phyloP scores from a whole-genome alignment of 2,888 invertebrate genomes.

The Mongoloraphidia duomilia region DNA sequence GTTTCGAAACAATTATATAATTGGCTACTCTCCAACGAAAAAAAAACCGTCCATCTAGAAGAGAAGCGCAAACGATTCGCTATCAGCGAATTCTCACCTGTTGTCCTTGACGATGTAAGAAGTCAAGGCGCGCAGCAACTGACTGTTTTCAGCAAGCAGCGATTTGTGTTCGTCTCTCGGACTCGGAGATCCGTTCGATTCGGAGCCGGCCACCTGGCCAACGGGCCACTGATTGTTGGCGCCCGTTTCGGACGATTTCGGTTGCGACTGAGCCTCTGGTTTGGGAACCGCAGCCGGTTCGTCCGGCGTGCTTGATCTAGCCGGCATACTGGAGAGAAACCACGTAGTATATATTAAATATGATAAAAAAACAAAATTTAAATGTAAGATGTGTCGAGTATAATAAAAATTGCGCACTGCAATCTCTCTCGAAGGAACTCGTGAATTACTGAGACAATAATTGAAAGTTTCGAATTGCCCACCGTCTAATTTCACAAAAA shows the following conservation, averaged over 20 bases:
- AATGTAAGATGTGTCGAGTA: too few relatives aligned
- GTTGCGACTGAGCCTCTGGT: slow-evolving; percentile 22
- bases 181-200: slow-evolving; percentile 22
- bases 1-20: too few relatives aligned
- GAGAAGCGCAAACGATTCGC: too few relatives aligned
- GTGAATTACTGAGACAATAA: too few relatives aligned
- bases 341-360: slow-evolving; percentile 8
- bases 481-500: too few relatives aligned
- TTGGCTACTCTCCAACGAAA: too few relatives aligned
- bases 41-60: too few relatives aligned
- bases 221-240: slow-evolving; percentile 17
- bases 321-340: slow-evolving; percentile 15
- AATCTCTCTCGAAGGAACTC: too few relatives aligned
- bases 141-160: slow-evolving; percentile 52
- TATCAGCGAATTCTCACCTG: slow-evolving; percentile 18
- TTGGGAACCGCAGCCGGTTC: slow-evolving; percentile 28
- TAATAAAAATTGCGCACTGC: too few relatives aligned
- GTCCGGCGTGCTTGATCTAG: slow-evolving; percentile 30
- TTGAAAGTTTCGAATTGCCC: too few relatives aligned
- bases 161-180: slow-evolving; percentile 32
- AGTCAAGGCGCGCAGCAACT: slow-evolving; percentile 52
- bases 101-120: slow-evolving; percentile 58
- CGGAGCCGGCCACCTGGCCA: slow-evolving; percentile 17
- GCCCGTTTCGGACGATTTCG: slow-evolving; percentile 9
- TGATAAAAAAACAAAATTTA: background rate